phyloP scores from a whole-genome alignment of 2,797 vertebrate species.

The Alcedo atthis region DNA sequence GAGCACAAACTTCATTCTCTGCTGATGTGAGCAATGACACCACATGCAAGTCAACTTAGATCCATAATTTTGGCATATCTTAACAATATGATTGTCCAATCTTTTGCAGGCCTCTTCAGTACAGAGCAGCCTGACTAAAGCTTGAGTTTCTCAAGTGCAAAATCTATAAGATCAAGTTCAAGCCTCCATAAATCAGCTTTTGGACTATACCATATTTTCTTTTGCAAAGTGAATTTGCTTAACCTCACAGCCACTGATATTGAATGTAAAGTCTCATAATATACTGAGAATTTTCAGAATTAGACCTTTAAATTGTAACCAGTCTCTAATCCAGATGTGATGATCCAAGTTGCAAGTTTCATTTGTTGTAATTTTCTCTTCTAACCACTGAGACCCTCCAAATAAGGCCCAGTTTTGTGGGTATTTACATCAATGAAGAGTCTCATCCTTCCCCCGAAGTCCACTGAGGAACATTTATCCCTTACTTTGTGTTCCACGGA shows the following conservation, averaged over 20 bases:
- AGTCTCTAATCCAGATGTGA: neutral
- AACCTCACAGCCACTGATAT: neutral
- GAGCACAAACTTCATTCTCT: neutral
- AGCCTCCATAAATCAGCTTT: neutral
- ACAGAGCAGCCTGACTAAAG: neutral
- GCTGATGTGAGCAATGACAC: neutral
- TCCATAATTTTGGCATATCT: neutral
- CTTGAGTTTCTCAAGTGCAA: neutral
- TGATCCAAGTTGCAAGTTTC: neutral
- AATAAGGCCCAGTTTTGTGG: neutral
- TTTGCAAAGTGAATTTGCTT: slow-evolving; percentile 4
- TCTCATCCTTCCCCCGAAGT: neutral
- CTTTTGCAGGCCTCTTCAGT: neutral
- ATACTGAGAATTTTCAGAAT: neutral
- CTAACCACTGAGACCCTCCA: neutral
- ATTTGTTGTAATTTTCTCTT: neutral
- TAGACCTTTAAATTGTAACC: slow-evolving; percentile 14
- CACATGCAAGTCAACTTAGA: neutral
- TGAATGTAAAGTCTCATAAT: neutral
- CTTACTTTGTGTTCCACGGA: neutral
- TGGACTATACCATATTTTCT: neutral
- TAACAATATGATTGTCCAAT: neutral
- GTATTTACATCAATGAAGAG: neutral
- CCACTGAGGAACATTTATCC: neutral
- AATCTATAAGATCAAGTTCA: neutral